Evolutionary conservation across 1,140 invertebrate genomes (phyloP).

Genomic region (Euschistus heros): DNA sequence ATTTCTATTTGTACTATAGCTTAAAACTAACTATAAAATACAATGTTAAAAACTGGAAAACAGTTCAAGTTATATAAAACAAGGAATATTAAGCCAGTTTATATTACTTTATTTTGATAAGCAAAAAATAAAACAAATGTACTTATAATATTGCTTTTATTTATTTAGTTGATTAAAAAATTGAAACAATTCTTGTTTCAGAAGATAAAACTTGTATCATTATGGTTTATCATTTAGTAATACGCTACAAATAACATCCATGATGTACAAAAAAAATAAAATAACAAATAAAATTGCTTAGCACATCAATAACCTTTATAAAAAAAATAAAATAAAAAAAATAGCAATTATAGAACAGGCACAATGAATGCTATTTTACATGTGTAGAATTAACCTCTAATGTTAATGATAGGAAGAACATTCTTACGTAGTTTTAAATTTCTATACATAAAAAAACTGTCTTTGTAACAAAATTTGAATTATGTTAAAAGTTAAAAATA

Average conservation of each 20-base stretch:
- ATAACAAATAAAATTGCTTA: background rate
- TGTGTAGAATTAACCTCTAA: background rate
- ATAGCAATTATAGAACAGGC: conserved; percentile 2
- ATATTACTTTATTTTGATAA: background rate
- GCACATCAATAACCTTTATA: background rate
- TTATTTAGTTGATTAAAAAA: background rate
- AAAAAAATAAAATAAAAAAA: background rate
- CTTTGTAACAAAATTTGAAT: background rate
- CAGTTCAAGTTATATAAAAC: background rate
- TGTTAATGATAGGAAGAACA: background rate
- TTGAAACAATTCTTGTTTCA: background rate
- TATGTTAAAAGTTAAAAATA: background rate
- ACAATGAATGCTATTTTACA: conserved; percentile 4
- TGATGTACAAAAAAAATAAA: background rate
- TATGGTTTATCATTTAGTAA: background rate
- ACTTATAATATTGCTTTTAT: background rate
- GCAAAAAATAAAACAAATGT: background rate
- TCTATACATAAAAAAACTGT: conserved; percentile 5
- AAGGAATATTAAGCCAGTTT: background rate
- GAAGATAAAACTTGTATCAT: background rate
- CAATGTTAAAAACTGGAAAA: background rate
- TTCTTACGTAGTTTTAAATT: background rate
- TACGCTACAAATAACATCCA: background rate
- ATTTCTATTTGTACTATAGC: background rate
- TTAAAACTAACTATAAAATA: conserved; percentile 5